Base-by-base conservation (phyloP, 2,797 vertebrate genomes). In the Chrosomus eos region DNA sequence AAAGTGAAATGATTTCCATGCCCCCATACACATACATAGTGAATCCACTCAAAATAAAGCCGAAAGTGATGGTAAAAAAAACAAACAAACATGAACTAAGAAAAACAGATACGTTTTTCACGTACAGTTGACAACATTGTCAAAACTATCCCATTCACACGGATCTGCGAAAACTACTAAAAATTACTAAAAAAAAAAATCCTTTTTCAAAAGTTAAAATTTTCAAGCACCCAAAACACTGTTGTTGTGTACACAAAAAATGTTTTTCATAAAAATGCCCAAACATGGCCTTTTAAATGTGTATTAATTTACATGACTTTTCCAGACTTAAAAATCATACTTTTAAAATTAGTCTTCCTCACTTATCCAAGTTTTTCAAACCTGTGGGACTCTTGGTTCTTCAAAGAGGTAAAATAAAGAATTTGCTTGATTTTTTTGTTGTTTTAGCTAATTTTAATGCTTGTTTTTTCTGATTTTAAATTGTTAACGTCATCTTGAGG, bases 1-100 rank as follows among this genome's bases (percentile, higher is more conserved):
- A 74, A 82, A 51, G 55, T 62, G 2, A 74, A 74, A 64, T 8
- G 68, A 48, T 73, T 64, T 14, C 21, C 38, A 43, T 60, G 51
- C 21, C 18, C 48, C 5, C 31, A 36, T 28, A 81, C 19, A 60
- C 23, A n/a, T n/a, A n/a, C n/a, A n/a, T 7, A 7, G 13, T 48
- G 23, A 72, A 73, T 36, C 19, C 8, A 55, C 21, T 67, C 28
- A n/a, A 31, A 67, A 51, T 18, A 5, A 67, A 78, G 16, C 33
- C 3, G 58, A 13, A 43, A 13, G 40, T 33, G 5, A 40, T 21
- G 48, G 36, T 80, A n/a, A 68, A 33, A 68, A 33, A 33, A 31
- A 14, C 11, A 4, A n/a, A 18, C 23, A 48, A 23, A 14, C 5
- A 2, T 43, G 11, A 70, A 43, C 5, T n/a, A 40, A 19, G 48